Evolutionary conservation across 2,888 invertebrate genomes (phyloP).

Genomic region (Eupithecia centaureata): DNA sequence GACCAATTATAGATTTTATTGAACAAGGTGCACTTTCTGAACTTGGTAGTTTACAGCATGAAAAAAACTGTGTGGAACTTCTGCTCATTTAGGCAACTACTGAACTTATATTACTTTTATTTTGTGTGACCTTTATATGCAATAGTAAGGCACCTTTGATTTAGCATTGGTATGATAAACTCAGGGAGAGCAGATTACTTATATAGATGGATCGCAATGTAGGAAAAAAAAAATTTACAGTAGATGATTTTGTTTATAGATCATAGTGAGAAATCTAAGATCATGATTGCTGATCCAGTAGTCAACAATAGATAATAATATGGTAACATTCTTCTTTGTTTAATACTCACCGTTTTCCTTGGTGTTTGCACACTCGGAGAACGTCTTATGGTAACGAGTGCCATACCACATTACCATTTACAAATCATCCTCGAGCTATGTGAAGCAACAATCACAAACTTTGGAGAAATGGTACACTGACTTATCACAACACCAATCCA

Average conservation of each 20-base stretch:
- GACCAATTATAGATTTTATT: neutral
- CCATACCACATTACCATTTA: slow-evolving; percentile 80
- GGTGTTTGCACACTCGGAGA: slow-evolving; percentile 82
- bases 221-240: neutral
- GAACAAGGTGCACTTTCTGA: neutral
- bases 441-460: slow-evolving; percentile 77
- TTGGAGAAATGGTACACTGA: slow-evolving; percentile 65
- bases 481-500: slow-evolving; percentile 70
- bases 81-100: neutral
- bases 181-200: neutral
- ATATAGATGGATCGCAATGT: neutral
- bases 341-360: slow-evolving; percentile 77
- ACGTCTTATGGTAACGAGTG: slow-evolving; percentile 82
- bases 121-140: neutral
- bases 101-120: neutral
- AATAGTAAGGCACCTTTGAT: neutral
- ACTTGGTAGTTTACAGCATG: neutral
- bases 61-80: neutral
- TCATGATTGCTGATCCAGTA: slow-evolving; percentile 38
- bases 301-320: slow-evolving; percentile 43
- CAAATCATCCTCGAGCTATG: slow-evolving; percentile 72
- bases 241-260: neutral
- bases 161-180: neutral
- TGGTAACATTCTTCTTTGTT: slow-evolving; percentile 41
- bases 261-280: slow-evolving; percentile 2